phyloP scores from a whole-genome alignment of 2,797 vertebrate species.

The Gymnoscopelus braueri region DNA sequence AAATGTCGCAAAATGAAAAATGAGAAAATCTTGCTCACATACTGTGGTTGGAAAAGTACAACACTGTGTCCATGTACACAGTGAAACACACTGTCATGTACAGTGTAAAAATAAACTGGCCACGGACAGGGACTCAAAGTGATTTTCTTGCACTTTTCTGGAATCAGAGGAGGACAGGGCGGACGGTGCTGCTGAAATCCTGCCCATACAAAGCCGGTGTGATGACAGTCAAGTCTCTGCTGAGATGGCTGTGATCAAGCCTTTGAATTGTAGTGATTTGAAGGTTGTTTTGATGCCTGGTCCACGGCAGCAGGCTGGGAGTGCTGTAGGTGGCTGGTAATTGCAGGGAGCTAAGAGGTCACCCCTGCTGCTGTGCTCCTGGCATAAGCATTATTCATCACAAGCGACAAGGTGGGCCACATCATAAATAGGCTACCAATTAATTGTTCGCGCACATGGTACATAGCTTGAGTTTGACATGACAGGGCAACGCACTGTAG shows the following conservation, averaged over 20 bases:
- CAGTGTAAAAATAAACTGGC: neutral
- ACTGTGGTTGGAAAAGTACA: neutral
- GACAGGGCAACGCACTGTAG: neutral
- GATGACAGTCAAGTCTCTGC: conserved; percentile 45
- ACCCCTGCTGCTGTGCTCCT: conserved; percentile 19
- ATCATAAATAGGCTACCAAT: conserved; percentile 44
- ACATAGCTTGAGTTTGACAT: conserved; percentile 8
- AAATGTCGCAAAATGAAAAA: too few relatives aligned
- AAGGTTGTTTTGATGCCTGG: conserved; percentile 63
- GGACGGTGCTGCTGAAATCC: conserved; percentile 24
- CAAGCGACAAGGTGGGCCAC: conserved; percentile 49
- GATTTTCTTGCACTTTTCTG: conserved; percentile 16
- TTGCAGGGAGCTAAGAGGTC: conserved; percentile 48
- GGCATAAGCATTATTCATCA: conserved; percentile 58
- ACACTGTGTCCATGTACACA: neutral
- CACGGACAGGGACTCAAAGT: neutral
- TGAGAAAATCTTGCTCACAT: neutral
- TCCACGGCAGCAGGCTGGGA: conserved; percentile 23
- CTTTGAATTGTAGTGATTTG: conserved; percentile 53
- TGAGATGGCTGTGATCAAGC: conserved; percentile 9
- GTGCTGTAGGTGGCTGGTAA: conserved; percentile 41
- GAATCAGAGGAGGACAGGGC: neutral
- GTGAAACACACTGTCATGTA: neutral
- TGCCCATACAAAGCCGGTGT: conserved; percentile 66
- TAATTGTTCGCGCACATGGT: conserved; percentile 42